Conservation (phyloP, 2,888 invertebrate species). For the Spodoptera picta region DNA sequence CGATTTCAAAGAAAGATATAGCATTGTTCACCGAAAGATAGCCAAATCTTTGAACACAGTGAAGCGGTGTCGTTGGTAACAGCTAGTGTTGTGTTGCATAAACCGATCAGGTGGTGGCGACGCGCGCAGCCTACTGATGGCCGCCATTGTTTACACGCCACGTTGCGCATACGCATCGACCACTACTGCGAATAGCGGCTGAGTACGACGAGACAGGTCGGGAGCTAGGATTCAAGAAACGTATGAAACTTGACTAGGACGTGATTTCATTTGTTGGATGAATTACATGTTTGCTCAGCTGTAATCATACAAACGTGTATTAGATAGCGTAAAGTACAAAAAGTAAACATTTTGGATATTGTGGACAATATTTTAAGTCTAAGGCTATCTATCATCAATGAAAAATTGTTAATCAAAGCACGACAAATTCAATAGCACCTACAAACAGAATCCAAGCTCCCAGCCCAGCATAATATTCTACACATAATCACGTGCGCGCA, state of each 20-base stretch:
- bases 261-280: too few relatives aligned
- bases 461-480: slow-evolving; percentile 48
- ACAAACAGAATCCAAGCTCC: slow-evolving; percentile 35
- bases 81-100: slow-evolving; percentile 49
- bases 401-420: neutral
- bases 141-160: slow-evolving; percentile 46
- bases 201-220: neutral
- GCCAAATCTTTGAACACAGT: slow-evolving; percentile 6
- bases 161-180: slow-evolving; percentile 45
- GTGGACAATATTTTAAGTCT: too few relatives aligned
- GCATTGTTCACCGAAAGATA: neutral
- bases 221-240: slow-evolving; percentile 27
- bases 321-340: too few relatives aligned
- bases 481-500: slow-evolving; percentile 54
- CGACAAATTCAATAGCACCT: neutral
- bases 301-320: too few relatives aligned
- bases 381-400: too few relatives aligned
- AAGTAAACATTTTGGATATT: neutral
- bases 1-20: too few relatives aligned
- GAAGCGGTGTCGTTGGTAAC: slow-evolving; percentile 35
- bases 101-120: slow-evolving; percentile 53
- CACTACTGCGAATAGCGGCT: slow-evolving; percentile 22
- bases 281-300: too few relatives aligned
- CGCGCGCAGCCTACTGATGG: slow-evolving; percentile 34
- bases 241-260: neutral